phyloP scores from a whole-genome alignment of 2,888 invertebrate genomes.

The Oxyteleia sp. region DNA sequence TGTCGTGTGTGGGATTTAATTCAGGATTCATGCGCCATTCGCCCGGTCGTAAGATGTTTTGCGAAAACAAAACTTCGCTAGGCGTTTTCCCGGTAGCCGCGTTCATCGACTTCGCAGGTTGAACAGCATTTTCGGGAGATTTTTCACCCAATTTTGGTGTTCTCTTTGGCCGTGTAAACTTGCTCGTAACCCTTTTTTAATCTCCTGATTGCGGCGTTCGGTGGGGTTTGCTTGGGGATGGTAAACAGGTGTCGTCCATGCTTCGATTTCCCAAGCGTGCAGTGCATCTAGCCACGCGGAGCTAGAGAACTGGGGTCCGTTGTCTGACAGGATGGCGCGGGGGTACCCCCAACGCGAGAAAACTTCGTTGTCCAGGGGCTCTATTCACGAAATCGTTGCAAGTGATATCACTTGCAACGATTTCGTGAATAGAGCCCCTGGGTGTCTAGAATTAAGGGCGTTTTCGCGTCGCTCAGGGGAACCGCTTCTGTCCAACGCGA shows the following conservation, averaged over 20 bases:
- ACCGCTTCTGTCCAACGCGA: slow-evolving; percentile 9
- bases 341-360: slow-evolving; percentile 18
- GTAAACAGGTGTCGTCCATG: background rate
- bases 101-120: background rate
- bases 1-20: background rate
- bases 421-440: too few species aligned
- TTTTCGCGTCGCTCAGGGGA: slow-evolving; percentile 2
- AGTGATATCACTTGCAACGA: too few species aligned
- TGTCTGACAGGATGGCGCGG: background rate
- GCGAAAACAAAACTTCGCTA: background rate
- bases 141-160: background rate
- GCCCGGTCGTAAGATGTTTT: background rate
- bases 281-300: background rate
- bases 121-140: background rate
- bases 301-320: background rate
- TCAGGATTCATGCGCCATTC: background rate
- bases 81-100: background rate
- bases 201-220: too few species aligned
- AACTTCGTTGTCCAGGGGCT: slow-evolving; percentile 14
- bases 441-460: background rate
- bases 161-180: background rate
- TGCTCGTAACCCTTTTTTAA: background rate
- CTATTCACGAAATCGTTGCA: too few species aligned
- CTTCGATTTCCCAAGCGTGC: background rate
- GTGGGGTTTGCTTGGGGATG: background rate